phyloP scores from a whole-genome alignment of 1,140 invertebrate genomes.

The Anastrepha ludens region DNA sequence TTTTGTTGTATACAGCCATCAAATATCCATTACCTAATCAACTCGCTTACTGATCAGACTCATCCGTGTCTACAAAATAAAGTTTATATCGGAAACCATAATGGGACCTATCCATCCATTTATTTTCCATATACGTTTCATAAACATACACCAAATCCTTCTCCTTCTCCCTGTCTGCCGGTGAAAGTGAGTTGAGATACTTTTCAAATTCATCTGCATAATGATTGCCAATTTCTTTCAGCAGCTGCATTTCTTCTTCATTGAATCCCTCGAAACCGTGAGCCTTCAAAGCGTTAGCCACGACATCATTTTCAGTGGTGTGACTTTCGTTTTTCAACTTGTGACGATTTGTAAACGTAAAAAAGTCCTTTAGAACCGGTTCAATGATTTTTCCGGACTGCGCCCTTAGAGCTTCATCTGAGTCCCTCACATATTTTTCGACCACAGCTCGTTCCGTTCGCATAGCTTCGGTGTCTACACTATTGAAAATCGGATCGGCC shows the following conservation, averaged over 20 bases:
- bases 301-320: not conserved
- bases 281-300: not conserved
- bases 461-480: not conserved
- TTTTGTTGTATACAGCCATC: too few relatives aligned
- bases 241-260: not conserved
- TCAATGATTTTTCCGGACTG: not conserved
- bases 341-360: not conserved
- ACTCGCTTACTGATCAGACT: too few relatives aligned
- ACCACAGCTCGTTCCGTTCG: not conserved
- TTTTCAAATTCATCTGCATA: slow-evolving; percentile 24
- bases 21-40: too few relatives aligned
- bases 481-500: not conserved
- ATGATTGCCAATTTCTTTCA: not conserved
- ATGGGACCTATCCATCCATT: not conserved
- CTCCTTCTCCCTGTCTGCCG: not conserved
- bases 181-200: not conserved
- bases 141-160: slow-evolving; percentile 29
- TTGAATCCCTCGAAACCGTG: not conserved
- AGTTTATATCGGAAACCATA: slow-evolving; percentile 4
- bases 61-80: too few relatives aligned
- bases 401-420: not conserved
- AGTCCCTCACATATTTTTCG: not conserved
- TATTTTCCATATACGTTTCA: slow-evolving; percentile 13
- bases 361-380: not conserved
- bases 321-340: not conserved